phyloP scores from a whole-genome alignment of 2,888 invertebrate genomes.

The Drosophila algonquin region DNA sequence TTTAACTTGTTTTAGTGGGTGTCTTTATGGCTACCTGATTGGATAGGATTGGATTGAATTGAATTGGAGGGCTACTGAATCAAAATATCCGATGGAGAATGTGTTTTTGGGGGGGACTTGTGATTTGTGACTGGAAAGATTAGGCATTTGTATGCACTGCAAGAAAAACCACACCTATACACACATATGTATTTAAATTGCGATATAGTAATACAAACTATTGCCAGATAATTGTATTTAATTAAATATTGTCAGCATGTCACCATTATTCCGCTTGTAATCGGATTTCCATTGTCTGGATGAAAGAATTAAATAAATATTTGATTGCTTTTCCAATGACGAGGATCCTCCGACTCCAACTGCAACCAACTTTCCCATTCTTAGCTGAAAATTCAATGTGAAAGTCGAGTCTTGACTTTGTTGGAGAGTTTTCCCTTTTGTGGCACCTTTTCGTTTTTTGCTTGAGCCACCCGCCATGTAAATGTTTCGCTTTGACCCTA shows the following conservation, averaged over 20 bases:
- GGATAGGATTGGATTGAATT: not conserved
- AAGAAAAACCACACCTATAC: too few relatives aligned
- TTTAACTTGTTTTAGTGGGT: slow-evolving; percentile 28
- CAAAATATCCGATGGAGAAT: not conserved
- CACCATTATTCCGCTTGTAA: too few relatives aligned
- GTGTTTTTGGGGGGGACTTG: not conserved
- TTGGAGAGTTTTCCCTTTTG: slow-evolving; percentile 26
- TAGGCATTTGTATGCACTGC: not conserved
- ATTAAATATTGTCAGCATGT: too few relatives aligned
- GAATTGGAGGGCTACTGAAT: slow-evolving; percentile 26
- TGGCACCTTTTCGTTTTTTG: slow-evolving; percentile 14
- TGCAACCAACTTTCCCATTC: slow-evolving; percentile 15
- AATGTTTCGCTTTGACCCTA: slow-evolving; percentile 23
- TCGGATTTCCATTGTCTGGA: too few relatives aligned
- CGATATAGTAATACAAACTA: too few relatives aligned
- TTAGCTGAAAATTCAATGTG: slow-evolving; percentile 51
- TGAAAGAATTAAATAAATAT: too few relatives aligned
- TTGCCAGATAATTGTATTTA: too few relatives aligned
- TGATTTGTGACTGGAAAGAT: not conserved
- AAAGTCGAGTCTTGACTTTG: slow-evolving; percentile 48
- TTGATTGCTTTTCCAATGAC: slow-evolving; percentile 5
- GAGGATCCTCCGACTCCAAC: too few relatives aligned
- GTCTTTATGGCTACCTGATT: slow-evolving; percentile 43
- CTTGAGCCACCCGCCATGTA: slow-evolving; percentile 40
- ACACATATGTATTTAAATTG: too few relatives aligned